A percentile compares a stretch with the other conserved stretches of the same genome.
Conservation (phyloP, 2,113 vertebrate species). For the Myrmecobius fasciatus region DNA sequence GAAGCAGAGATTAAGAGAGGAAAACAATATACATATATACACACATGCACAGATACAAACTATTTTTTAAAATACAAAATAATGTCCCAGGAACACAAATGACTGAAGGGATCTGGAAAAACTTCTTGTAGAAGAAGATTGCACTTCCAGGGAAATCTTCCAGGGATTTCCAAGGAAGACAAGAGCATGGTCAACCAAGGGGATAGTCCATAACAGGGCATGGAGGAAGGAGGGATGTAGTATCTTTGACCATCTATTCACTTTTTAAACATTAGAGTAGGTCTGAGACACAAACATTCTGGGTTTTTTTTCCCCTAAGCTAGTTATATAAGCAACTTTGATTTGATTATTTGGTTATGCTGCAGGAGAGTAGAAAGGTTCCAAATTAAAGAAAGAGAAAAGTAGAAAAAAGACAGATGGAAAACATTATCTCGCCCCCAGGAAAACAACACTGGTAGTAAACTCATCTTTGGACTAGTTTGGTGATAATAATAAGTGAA, state of each 20-base stretch:
- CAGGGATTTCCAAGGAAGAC: background rate
- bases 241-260: slow-evolving; percentile 21
- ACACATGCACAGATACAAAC: background rate
- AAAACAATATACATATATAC: background rate
- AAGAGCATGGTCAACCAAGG: background rate
- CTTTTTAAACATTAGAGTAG: slow-evolving; percentile 24
- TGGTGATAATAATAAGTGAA: slow-evolving; percentile 63
- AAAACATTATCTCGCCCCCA: slow-evolving; percentile 59
- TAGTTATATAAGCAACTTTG: background rate
- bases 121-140: background rate
- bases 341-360: slow-evolving; percentile 31
- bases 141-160: background rate
- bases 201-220: background rate
- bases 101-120: background rate
- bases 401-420: slow-evolving; percentile 66
- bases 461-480: slow-evolving; percentile 49
- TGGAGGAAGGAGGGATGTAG: background rate
- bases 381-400: slow-evolving; percentile 45
- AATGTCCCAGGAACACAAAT: background rate
- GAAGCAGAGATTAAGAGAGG: background rate
- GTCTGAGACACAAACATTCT: background rate
- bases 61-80: background rate
- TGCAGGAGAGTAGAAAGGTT: slow-evolving; percentile 19
- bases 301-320: background rate
- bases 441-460: slow-evolving; percentile 63